A percentile compares a stretch with the other conserved stretches of the same genome.
These are phyloP conservation scores for Blomia tropicalis DNA, from an alignment of 2,888 invertebrate species.

Conservation along the genomic window DNA sequence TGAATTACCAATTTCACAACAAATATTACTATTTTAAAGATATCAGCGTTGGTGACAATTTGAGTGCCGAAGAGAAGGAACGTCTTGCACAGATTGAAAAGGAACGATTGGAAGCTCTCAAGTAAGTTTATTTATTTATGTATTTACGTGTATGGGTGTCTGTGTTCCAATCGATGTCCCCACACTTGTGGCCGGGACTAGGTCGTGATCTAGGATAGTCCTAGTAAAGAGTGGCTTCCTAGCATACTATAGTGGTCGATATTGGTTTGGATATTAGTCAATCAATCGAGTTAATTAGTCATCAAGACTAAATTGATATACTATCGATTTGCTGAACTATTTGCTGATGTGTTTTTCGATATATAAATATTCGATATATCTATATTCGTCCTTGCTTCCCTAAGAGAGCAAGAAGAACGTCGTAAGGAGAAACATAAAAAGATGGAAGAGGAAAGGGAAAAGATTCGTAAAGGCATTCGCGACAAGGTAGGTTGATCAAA, in stretches of 20 bases:
- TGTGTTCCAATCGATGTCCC: background rate
- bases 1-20: background rate
- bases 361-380: background rate
- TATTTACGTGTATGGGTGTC: background rate
- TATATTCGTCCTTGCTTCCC: background rate
- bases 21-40: no score
- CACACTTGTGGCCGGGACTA: background rate
- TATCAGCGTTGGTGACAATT: slow-evolving; percentile 17
- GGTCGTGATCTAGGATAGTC: background rate
- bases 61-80: slow-evolving; percentile 55
- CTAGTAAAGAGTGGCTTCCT: background rate
- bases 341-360: slow-evolving; percentile 8
- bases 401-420: slow-evolving; percentile 79
- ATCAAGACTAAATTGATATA: background rate
- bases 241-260: no score
- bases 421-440: slow-evolving; percentile 98
- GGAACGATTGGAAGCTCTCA: slow-evolving; percentile 86
- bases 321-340: background rate
- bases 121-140: background rate
- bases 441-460: slow-evolving; percentile 97
- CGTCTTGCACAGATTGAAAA: slow-evolving; percentile 95
- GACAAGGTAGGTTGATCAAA: slow-evolving; percentile 61
- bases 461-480: slow-evolving; percentile 95
- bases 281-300: background rate
- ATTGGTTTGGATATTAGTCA: no score